Conservation (phyloP, 2,797 vertebrate species). For the Periparus ater region DNA sequence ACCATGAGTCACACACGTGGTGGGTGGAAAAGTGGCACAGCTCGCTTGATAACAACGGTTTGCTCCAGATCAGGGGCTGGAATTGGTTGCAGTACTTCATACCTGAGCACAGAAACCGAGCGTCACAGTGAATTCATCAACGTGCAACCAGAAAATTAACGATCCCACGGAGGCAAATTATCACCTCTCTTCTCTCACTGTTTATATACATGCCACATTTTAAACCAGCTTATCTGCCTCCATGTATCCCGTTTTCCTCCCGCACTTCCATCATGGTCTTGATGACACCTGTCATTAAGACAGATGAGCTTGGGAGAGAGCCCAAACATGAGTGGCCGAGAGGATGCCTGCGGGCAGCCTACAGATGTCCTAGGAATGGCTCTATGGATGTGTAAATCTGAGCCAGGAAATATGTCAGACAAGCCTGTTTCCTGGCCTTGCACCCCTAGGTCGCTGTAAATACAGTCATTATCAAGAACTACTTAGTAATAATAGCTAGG, state of each 20-base stretch:
- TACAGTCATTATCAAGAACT: background rate
- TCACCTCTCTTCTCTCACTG: background rate
- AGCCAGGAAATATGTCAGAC: slow-evolving; percentile 55
- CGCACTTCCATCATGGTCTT: background rate
- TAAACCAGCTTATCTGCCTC: background rate
- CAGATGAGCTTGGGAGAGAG: background rate
- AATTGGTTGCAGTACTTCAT: background rate
- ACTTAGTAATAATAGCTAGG: background rate
- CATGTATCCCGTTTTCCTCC: background rate
- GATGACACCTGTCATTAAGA: slow-evolving; percentile 51
- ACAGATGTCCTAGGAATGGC: slow-evolving; percentile 34
- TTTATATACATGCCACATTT: background rate
- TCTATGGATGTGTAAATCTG: background rate
- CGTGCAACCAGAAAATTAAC: background rate
- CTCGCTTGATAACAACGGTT: background rate
- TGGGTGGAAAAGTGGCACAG: slow-evolving; percentile 48
- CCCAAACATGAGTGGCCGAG: background rate
- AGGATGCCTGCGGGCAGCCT: slow-evolving; percentile 24
- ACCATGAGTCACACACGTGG: slow-evolving; percentile 34
- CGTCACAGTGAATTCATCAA: background rate
- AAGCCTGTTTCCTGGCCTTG: slow-evolving; percentile 63
- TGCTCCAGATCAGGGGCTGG: background rate
- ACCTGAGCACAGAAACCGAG: background rate
- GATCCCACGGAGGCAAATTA: background rate
- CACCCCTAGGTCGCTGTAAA: background rate